These are phyloP conservation scores for cattle (Bos taurus) DNA, from an alignment of 2,113 vertebrate genomes.

Conservation along the genomic window DNA sequence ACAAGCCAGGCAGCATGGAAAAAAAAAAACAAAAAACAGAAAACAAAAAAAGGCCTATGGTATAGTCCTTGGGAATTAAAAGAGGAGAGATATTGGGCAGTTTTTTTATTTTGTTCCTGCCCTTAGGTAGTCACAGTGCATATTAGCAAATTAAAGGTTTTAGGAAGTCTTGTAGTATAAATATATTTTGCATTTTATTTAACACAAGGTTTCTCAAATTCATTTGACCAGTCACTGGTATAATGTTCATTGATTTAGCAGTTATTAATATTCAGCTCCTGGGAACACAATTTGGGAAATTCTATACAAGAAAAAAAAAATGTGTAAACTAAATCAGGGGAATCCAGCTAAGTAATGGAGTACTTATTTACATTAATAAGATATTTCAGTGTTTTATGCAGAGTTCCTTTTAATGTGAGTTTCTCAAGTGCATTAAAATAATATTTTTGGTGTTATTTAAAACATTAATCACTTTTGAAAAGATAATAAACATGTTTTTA, in stretches of 20 bases:
- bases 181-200: constrained; percentile 1
- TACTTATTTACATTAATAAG: background rate
- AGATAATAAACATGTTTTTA: background rate
- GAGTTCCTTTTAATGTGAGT: constrained; percentile 6
- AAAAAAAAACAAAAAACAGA: background rate
- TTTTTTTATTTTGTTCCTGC: background rate
- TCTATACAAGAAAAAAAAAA: background rate
- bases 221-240: background rate
- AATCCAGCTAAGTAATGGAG: background rate
- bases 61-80: background rate
- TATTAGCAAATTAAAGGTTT: constrained; percentile 41
- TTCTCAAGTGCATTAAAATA: background rate
- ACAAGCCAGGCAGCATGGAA: background rate
- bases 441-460: background rate
- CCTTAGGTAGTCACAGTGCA: background rate
- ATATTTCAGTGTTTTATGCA: constrained; percentile 5
- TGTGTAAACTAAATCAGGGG: background rate
- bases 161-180: background rate
- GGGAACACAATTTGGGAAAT: background rate
- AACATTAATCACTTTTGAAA: constrained; percentile 1
- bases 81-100: background rate
- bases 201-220: constrained; percentile 4
- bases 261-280: background rate
- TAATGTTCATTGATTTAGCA: background rate
- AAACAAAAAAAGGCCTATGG: background rate